phyloP scores from a whole-genome alignment of 2,888 invertebrate genomes.

The Altica lythri region DNA sequence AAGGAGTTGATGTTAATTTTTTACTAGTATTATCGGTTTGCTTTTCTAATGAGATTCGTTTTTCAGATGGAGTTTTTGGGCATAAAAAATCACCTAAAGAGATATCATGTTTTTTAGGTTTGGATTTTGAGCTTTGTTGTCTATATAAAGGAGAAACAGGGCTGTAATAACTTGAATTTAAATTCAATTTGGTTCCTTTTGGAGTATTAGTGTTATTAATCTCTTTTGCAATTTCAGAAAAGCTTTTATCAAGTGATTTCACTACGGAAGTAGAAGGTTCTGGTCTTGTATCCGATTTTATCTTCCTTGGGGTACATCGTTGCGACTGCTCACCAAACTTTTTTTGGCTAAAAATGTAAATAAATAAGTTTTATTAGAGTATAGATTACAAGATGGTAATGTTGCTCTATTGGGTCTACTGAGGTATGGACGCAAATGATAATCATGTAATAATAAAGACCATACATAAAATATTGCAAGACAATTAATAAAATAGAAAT shows the following conservation, averaged over 20 bases:
- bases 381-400: too few relatives aligned
- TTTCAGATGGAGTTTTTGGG: conserved; percentile 40
- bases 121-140: conserved; percentile 35
- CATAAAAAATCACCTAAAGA: conserved; percentile 54
- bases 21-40: conserved; percentile 31
- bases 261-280: background rate
- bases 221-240: too few relatives aligned
- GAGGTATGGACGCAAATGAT: too few relatives aligned
- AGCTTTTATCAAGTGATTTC: conserved; percentile 18
- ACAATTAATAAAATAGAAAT: too few relatives aligned
- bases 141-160: conserved; percentile 49
- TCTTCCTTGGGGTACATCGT: conserved; percentile 15
- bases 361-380: too few relatives aligned
- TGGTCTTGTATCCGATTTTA: background rate
- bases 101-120: conserved; percentile 27
- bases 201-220: conserved; percentile 39
- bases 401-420: too few relatives aligned
- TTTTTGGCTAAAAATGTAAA: conserved; percentile 28
- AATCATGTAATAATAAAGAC: too few relatives aligned
- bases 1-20: conserved; percentile 39
- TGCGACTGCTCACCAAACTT: conserved; percentile 10
- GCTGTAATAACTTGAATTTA: conserved; percentile 36
- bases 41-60: conserved; percentile 36
- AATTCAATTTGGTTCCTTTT: conserved; percentile 32
- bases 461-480: too few relatives aligned